Percentiles rank a stretch among this genome's conserved stretches.
phyloP scores from a whole-genome alignment of 1,140 invertebrate species.

The Archivesica marissinica region DNA sequence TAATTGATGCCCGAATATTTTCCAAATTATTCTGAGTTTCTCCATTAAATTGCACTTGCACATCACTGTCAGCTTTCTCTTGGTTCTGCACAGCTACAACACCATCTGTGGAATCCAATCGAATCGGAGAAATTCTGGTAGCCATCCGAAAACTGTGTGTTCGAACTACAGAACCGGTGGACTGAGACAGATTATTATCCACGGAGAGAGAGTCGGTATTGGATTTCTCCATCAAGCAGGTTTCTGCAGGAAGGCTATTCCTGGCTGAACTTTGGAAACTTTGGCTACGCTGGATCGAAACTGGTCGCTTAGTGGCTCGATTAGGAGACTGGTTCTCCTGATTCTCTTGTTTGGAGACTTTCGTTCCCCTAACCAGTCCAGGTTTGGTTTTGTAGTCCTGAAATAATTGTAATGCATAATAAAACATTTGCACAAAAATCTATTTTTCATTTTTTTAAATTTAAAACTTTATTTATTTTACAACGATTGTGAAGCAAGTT shows the following conservation, averaged over 20 bases:
- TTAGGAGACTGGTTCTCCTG: slow-evolving; percentile 41
- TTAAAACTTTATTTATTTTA: too few species aligned
- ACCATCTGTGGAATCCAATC: slow-evolving; percentile 38
- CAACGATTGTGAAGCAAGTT: too few species aligned
- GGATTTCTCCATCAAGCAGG: slow-evolving; percentile 6
- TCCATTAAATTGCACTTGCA: not conserved
- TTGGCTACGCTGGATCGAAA: slow-evolving; percentile 41
- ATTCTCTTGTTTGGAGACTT: slow-evolving; percentile 13
- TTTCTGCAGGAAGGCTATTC: not conserved
- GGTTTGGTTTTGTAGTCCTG: slow-evolving; percentile 30
- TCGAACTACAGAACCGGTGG: slow-evolving; percentile 22
- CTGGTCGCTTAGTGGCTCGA: slow-evolving; percentile 16
- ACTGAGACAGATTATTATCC: slow-evolving; percentile 52
- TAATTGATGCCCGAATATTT: slow-evolving; percentile 25
- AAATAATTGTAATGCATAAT: not conserved
- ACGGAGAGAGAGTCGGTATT: slow-evolving; percentile 20
- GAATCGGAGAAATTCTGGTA: slow-evolving; percentile 39
- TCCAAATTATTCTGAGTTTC: slow-evolving; percentile 2
- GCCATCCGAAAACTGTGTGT: slow-evolving; percentile 51
- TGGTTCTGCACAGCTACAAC: not conserved
- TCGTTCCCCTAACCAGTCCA: not conserved
- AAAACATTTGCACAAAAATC: too few species aligned
- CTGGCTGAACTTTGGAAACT: slow-evolving; percentile 37
- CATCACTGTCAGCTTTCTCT: not conserved
- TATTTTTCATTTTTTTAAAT: too few species aligned